phyloP scores from a whole-genome alignment of 2,797 vertebrate species.

The Tenualosa thibaudeaui region DNA sequence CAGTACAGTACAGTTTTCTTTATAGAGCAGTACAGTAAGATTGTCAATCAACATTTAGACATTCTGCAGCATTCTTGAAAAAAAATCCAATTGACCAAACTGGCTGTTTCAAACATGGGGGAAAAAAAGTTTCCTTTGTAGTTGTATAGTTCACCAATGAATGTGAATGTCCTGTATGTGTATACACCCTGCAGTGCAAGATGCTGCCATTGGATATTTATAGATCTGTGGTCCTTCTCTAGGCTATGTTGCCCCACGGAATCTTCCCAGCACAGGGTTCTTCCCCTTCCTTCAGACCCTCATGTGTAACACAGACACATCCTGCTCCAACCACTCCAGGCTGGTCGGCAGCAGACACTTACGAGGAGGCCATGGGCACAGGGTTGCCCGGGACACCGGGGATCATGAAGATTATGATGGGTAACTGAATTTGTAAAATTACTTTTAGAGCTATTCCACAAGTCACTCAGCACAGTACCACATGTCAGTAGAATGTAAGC shows the following conservation, averaged over 20 bases:
- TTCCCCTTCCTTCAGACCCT: conserved; percentile 82
- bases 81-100: too few species aligned
- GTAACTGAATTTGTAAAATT: not conserved
- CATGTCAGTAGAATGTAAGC: not conserved
- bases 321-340: conserved; percentile 65
- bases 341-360: conserved; percentile 25
- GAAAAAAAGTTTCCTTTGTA: not conserved
- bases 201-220: not conserved
- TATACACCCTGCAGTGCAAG: not conserved
- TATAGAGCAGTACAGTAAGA: not conserved
- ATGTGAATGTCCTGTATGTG: not conserved
- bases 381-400: conserved; percentile 32
- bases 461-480: not conserved
- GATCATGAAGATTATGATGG: not conserved
- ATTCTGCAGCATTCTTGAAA: not conserved
- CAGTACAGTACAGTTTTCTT: not conserved
- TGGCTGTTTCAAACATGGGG: too few species aligned
- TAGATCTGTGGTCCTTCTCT: conserved; percentile 18
- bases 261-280: conserved; percentile 78
- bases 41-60: not conserved
- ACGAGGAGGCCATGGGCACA: conserved; percentile 34
- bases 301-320: conserved; percentile 76
- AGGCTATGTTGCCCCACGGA: conserved; percentile 75
- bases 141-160: not conserved
- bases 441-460: not conserved